Evolutionary conservation across 2,797 vertebrate genomes (phyloP), one percentile per base, ranked within the genome.

Genomic region (Zalophus californianus): DNA sequence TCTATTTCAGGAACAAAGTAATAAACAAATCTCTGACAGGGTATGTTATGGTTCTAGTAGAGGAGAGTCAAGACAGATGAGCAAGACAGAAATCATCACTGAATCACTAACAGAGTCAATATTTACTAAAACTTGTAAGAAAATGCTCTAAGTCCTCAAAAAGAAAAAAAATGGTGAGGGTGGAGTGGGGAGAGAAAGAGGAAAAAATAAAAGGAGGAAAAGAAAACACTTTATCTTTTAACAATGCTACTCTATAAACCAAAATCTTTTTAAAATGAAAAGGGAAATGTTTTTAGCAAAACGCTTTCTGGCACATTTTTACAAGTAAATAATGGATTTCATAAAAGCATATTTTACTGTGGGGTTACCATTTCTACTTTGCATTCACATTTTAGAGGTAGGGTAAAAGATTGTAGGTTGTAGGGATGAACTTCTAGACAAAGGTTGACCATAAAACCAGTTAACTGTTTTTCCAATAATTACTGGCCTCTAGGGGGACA

Each of bases 391-490:
- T 70, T 75, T 83, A 75, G 56, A 95, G 23, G 32, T 3, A 73
- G 11, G 68, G 13, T 82, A 35, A 80, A 90, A 56, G 21, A 94
- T 4, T 85, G 12, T 62, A 60, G 62, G 48, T 80, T 80, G 20
- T 41, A 83, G n/a, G 10, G 50, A 92, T 89, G 79, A 87, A 96
- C 70, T 96, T 94, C 73, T 75, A 93, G 58, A 90, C 70, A 96
- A 96, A 96, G 97, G 86, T 95, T 91, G 95, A 82, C 91, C 35
- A 64, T 97, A 98, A 97, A 97, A 83, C 29, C 86, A 91, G 84
- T 96, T 97, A 96, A 97, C 80, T 95, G 96, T 86, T 97, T 97
- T 96, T 97, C 89, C 96, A 96, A 97, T 98, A 98, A 97, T 98
- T 94, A 97, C 89, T 98, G 89, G 84, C 79, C 97, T 97, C 78